phyloP scores from a whole-genome alignment of 1,140 invertebrate species.

The Camponotus floridanus region DNA sequence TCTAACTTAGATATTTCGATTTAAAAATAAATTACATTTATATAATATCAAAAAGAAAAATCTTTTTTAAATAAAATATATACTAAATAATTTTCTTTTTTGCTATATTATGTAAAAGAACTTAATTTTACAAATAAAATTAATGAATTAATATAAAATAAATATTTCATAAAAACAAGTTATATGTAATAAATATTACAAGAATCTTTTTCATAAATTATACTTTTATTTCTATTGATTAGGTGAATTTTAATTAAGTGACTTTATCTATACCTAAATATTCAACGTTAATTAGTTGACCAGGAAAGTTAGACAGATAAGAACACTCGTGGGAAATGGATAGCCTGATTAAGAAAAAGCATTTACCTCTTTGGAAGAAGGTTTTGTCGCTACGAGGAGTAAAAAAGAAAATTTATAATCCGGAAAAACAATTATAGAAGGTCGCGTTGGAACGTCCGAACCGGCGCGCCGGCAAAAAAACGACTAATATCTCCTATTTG shows the following conservation, averaged over 20 bases:
- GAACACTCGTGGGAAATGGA: conserved; percentile 1
- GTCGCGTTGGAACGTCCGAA: conserved; percentile 62
- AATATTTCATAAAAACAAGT: too few species aligned
- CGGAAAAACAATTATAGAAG: conserved; percentile 82
- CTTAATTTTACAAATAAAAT: too few species aligned
- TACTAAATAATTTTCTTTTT: too few species aligned
- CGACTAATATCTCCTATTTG: conserved; percentile 81
- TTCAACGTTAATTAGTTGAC: background rate
- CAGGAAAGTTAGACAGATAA: background rate
- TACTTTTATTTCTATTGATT: background rate
- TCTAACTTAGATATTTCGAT: background rate
- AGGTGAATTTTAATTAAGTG: background rate
- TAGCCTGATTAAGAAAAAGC: conserved; percentile 18
- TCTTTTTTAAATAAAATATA: too few species aligned
- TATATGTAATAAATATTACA: too few species aligned
- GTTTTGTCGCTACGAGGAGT: background rate
- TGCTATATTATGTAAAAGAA: too few species aligned
- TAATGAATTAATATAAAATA: too few species aligned
- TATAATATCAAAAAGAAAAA: too few species aligned
- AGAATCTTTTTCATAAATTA: background rate
- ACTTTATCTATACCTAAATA: background rate
- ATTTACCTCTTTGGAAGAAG: conserved; percentile 17
- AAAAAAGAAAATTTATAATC: conserved; percentile 82
- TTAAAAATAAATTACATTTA: too few species aligned
- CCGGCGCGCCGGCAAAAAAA: conserved; percentile 73